Percentiles rank a stretch among this genome's conserved stretches.
phyloP scores from a whole-genome alignment of 1,140 invertebrate species.

The Subanguina moxae region DNA sequence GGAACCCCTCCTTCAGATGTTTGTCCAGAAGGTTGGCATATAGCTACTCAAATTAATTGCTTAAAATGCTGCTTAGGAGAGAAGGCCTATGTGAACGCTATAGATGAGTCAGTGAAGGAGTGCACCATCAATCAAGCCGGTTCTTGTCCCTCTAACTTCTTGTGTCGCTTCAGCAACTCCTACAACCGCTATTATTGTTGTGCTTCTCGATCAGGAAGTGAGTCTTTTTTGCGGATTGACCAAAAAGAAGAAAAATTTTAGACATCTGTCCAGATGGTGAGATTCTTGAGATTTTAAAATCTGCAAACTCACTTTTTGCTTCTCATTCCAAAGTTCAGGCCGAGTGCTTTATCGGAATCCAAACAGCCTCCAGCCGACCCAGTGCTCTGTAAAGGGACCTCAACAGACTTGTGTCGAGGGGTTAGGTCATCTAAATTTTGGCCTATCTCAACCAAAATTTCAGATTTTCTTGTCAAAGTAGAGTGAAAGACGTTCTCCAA shows the following conservation, averaged over 20 bases:
- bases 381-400: constrained; percentile 42
- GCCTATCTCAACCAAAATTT: no score
- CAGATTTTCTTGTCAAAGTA: constrained; percentile 33
- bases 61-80: constrained; percentile 29
- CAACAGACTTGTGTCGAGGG: constrained; percentile 41
- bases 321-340: constrained; percentile 22
- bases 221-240: no score
- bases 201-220: constrained; percentile 52
- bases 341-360: constrained; percentile 45
- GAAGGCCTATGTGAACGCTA: constrained; percentile 52
- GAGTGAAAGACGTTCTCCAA: constrained; percentile 40
- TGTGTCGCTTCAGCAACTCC: constrained; percentile 47
- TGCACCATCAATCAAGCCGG: constrained; percentile 54
- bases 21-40: constrained; percentile 25
- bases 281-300: no score
- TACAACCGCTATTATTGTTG: constrained; percentile 57
- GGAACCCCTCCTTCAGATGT: constrained; percentile 46
- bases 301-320: no score
- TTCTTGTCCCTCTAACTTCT: constrained; percentile 50
- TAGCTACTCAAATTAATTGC: no score
- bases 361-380: constrained; percentile 49
- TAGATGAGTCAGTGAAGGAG: constrained; percentile 50
- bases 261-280: constrained; percentile 44
- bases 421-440: no score
- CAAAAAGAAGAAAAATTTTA: no score